A percentile compares a stretch with the other conserved stretches of the same genome.
These are phyloP conservation scores for Yponomeuta plumbellus DNA, from an alignment of 2,888 invertebrate species.

Conservation along the genomic window DNA sequence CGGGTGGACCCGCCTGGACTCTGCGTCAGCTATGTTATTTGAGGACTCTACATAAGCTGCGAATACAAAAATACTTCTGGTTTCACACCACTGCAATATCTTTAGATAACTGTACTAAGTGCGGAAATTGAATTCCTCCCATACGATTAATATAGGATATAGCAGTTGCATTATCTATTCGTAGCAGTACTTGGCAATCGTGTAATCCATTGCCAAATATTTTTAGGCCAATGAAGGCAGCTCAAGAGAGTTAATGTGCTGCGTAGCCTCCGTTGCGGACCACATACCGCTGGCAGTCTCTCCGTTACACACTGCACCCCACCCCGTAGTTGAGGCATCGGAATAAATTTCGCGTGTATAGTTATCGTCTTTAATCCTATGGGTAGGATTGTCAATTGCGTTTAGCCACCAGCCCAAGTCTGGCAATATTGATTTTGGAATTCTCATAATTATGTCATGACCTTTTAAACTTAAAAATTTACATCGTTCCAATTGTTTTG, in stretches of 20 bases:
- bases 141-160: conserved; percentile 11
- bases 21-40: conserved; percentile 13
- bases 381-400: no score
- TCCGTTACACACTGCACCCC: no score
- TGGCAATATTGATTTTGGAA: no score
- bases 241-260: conserved; percentile 15
- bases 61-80: conserved; percentile 8
- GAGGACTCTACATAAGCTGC: conserved; percentile 12
- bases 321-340: conserved; percentile 24
- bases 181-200: conserved; percentile 10
- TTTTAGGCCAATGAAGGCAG: conserved; percentile 15
- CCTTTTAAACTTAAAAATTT: conserved; percentile 23
- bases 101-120: conserved; percentile 2
- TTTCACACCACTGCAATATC: conserved; percentile 18
- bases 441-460: no score
- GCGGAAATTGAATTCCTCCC: conserved; percentile 16
- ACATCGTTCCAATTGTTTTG: conserved; percentile 28
- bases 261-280: not conserved
- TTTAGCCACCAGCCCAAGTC: no score
- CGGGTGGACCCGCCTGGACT: not conserved
- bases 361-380: conserved; percentile 9
- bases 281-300: no score
- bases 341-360: conserved; percentile 26
- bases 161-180: conserved; percentile 16
- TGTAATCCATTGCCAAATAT: conserved; percentile 10